These are phyloP conservation scores for Spermophilus dauricus DNA, from an alignment of 2,113 vertebrate genomes.

Conservation along the genomic window DNA sequence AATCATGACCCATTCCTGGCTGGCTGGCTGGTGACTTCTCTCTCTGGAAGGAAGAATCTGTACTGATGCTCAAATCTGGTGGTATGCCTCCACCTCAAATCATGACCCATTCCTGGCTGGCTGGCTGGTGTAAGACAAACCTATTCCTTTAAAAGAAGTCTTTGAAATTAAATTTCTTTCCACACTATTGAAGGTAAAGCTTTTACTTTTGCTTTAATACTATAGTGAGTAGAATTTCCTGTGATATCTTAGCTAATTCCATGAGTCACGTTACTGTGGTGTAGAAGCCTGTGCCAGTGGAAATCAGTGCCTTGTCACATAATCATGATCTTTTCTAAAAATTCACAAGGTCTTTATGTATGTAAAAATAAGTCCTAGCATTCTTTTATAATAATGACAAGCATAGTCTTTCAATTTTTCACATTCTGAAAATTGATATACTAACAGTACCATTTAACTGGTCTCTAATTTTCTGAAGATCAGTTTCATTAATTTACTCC, in stretches of 20 bases:
- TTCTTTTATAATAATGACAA: conserved; percentile 6
- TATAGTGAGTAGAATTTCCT: not conserved
- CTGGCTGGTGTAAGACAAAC: conserved; percentile 2
- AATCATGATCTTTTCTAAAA: conserved; percentile 50
- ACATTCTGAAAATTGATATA: conserved; percentile 42
- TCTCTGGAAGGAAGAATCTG: too few species aligned
- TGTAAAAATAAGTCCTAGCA: conserved; percentile 23
- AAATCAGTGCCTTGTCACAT: not conserved
- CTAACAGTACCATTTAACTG: not conserved
- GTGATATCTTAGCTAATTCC: not conserved
- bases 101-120: too few species aligned
- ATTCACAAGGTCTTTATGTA: conserved; percentile 5
- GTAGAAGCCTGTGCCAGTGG: not conserved
- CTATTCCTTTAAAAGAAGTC: not conserved
- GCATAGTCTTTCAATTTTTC: conserved; percentile 26
- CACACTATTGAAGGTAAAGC: not conserved
- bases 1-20: not conserved
- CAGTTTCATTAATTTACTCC: conserved; percentile 60
- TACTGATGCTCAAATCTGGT: too few species aligned
- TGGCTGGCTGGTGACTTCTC: not conserved
- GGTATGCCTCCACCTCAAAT: too few species aligned
- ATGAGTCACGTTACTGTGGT: not conserved
- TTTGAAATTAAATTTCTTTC: conserved; percentile 31
- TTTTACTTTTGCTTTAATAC: not conserved
- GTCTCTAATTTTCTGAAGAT: conserved; percentile 61